Evolutionary conservation across 53 echinoderm and acorn worm species (phyloP), one percentile per base, ranked within the genome.

Genomic region (Astropecten irregularis): DNA sequence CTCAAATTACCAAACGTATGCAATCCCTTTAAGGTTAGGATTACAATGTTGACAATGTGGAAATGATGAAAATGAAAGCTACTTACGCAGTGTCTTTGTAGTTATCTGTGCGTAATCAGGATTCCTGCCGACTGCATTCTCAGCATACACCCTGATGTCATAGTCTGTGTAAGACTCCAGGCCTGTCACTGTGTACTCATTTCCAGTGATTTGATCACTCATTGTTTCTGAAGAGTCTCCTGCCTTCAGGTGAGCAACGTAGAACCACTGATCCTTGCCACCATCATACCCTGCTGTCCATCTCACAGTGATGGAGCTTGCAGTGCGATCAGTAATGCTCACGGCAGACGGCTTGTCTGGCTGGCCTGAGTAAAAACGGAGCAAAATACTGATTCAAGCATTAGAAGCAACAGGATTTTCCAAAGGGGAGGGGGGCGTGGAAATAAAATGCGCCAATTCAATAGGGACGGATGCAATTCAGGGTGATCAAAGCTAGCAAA

Each of bases 131-230:
- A 71, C 20, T 21, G 7, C n/a, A 35, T 71, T 71, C 51, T 51
- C 27, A 18, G 71, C 71, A 71, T 71, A 71, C 2, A 71, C 52
- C 49, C 35, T 71, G 71, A 51, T 71, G n/a, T 71, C 71, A 52
- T 71, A 71, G 33, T 71, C 33, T 50, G 71, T 71, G 35, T 50
- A 71, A 2, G 14, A 18, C 32, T 51, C 71, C 31, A 71, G 52
- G 18, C 35, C 49, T 4, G 32, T 71, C 15, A 46, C 71, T 52
- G 30, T 26, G 36, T 47, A 52, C 22, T 25, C 50, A 9, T 22
- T 71, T 33, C 36, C 71, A 26, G 51, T 35, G 10, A 66, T 71
- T 0, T 51, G 2, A 18, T 35, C 22, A 51, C 15, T 71, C 4
- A 71, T n/a, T 0, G 4, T 3, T 34, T 71, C 71, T 20, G 29